Conservation (phyloP, 2,797 vertebrate species). For the Peromyscus melanophrys region DNA sequence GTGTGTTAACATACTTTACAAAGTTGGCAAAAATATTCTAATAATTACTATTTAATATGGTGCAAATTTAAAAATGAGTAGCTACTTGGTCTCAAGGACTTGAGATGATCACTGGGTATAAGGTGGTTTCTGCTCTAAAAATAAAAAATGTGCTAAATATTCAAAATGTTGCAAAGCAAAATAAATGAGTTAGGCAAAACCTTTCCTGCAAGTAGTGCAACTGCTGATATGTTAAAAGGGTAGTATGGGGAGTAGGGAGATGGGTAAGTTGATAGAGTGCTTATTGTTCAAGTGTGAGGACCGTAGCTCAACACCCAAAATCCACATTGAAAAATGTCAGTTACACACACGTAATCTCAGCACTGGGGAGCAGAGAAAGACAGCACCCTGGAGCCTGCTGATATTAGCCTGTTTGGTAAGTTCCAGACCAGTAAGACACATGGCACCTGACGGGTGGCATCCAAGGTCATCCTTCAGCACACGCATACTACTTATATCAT, state of each 20-base stretch:
- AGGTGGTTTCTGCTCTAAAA: not conserved
- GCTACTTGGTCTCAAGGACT: constrained; percentile 11
- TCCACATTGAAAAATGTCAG: not conserved
- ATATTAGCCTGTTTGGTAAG: not conserved
- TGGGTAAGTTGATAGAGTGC: not conserved
- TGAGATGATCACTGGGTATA: not conserved
- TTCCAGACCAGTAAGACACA: not conserved
- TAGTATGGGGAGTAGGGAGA: no score
- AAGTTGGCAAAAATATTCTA: constrained; percentile 34
- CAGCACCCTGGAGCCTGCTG: not conserved
- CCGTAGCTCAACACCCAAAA: not conserved
- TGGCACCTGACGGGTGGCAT: not conserved
- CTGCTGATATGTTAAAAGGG: not conserved
- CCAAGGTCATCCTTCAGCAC: not conserved
- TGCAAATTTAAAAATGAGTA: not conserved
- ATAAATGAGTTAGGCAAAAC: not conserved
- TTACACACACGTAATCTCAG: not conserved
- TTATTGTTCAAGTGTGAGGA: not conserved
- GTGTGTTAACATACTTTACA: not conserved
- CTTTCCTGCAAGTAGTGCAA: not conserved
- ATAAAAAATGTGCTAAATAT: constrained; percentile 5
- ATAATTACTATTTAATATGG: not conserved
- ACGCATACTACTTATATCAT: not conserved
- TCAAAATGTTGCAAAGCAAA: constrained; percentile 39
- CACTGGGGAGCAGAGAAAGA: not conserved